A percentile compares a stretch with the other conserved stretches of the same genome.
phyloP scores from a whole-genome alignment of 2,113 vertebrate species.

The Polypterus senegalus region DNA sequence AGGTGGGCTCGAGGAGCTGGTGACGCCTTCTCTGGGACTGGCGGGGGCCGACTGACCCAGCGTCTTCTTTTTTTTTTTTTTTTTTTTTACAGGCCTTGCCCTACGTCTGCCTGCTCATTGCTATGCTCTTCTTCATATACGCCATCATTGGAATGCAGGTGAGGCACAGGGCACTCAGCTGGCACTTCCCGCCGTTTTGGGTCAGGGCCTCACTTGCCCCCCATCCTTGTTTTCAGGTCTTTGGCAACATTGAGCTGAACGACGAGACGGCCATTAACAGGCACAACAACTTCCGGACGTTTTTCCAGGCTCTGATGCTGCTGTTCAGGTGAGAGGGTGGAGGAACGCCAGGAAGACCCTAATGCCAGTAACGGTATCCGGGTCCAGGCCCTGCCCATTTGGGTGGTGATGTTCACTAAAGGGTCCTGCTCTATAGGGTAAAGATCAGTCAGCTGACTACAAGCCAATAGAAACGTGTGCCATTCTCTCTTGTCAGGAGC shows the following conservation, averaged over 20 bases:
- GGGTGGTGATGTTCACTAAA: no score
- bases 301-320: slow-evolving; percentile 87
- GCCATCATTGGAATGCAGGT: slow-evolving; percentile 98
- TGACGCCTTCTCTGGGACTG: background rate
- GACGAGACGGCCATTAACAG: slow-evolving; percentile 80
- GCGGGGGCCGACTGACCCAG: background rate
- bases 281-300: slow-evolving; percentile 92
- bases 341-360: no score
- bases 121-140: slow-evolving; percentile 97
- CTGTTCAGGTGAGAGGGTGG: slow-evolving; percentile 67
- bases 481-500: slow-evolving; percentile 49
- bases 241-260: slow-evolving; percentile 84
- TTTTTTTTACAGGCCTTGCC: slow-evolving; percentile 68
- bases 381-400: no score
- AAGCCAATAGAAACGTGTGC: no score
- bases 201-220: no score
- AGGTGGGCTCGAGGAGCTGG: slow-evolving; percentile 42
- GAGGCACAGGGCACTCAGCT: slow-evolving; percentile 1
- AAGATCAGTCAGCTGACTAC: no score
- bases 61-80: slow-evolving; percentile 18
- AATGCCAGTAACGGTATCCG: no score
- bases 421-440: no score
- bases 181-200: no score
- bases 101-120: slow-evolving; percentile 90
- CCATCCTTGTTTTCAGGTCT: slow-evolving; percentile 55